Conservation (phyloP, 92 coral and sea anemone genomes). For the Heliopora coerulea region DNA sequence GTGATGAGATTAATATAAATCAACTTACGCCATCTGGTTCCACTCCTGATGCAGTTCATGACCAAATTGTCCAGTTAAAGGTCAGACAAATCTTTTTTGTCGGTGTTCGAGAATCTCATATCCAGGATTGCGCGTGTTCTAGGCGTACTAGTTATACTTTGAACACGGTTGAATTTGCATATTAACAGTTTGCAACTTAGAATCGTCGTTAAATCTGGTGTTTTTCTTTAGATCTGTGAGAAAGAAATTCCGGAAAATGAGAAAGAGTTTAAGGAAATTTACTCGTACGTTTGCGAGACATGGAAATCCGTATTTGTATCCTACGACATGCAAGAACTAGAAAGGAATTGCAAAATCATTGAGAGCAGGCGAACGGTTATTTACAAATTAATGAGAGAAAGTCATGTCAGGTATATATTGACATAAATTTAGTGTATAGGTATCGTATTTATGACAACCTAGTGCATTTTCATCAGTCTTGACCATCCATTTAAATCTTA, state of each 20-base stretch:
- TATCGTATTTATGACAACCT: no score
- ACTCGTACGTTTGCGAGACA: constrained; percentile 3
- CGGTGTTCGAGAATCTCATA: no score
- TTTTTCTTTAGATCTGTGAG: constrained; percentile 25
- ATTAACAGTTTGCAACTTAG: no score
- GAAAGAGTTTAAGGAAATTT: constrained; percentile 23
- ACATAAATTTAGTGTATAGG: no score
- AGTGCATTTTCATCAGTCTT: no score
- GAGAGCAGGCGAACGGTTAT: constrained; percentile 26
- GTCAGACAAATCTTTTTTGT: no score
- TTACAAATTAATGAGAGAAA: constrained; percentile 25
- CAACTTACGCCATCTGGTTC: constrained; percentile 40
- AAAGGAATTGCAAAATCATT: constrained; percentile 4
- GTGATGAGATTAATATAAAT: constrained; percentile 17
- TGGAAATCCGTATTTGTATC: constrained; percentile 11
- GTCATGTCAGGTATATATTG: constrained; percentile 23
- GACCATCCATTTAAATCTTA: no score
- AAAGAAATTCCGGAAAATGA: constrained; percentile 35
- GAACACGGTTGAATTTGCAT: no score
- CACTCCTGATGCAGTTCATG: constrained; percentile 37
- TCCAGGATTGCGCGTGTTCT: no score
- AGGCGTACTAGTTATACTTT: no score
- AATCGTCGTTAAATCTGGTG: neutral
- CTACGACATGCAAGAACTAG: constrained; percentile 4
- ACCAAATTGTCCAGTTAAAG: constrained; percentile 35